Evolutionary conservation across 2,888 invertebrate genomes (phyloP), one percentile per base, ranked within the genome.

Genomic region (Trichacis sp.): DNA sequence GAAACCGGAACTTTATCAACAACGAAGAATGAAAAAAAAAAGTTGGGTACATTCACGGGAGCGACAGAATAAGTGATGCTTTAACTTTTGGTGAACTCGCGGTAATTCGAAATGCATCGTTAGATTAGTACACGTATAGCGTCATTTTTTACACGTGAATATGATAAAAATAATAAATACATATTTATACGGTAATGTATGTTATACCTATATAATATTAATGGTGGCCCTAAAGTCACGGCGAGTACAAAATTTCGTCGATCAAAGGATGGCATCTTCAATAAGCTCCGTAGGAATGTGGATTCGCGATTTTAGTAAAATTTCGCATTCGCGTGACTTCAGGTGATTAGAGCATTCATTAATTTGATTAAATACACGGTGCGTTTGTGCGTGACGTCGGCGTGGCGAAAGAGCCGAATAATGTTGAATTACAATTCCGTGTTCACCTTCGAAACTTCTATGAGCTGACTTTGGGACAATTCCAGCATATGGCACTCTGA

Each of bases 401-500:
- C 24, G 8, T 24, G 24, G 24, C 3, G 4, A n/a, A n/a, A n/a
- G n/a, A n/a, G n/a, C n/a, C n/a, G n/a, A 8, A 24, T 24, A 8
- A 3, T 24, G 24, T 8, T 8, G 24, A 5, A 15, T 42, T 42
- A 42, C 42, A 69, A 70, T 60, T 63, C 77, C 65, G 75, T 62
- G 69, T 77, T 82, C 69, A 77, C 72, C 73, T 71, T 78, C 76
- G 81, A 75, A 72, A 79, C 73, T 64, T 82, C 80, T 48, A 79
- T 77, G 68, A 76, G 79, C 67, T 82, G 83, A 67, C 75, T 82
- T 81, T 88, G 87, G 77, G 86, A 86, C 84, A 89, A 86, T 73
- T 86, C 86, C 82, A 92, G 86, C 81, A 93, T 87, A 86, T 92
- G 91, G 69, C 83, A 80, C 78, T 92, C 92, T 73, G 93, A 91